Conservation (phyloP, 64 coral and sea anemone species). For the Actinia tenebrosa region DNA sequence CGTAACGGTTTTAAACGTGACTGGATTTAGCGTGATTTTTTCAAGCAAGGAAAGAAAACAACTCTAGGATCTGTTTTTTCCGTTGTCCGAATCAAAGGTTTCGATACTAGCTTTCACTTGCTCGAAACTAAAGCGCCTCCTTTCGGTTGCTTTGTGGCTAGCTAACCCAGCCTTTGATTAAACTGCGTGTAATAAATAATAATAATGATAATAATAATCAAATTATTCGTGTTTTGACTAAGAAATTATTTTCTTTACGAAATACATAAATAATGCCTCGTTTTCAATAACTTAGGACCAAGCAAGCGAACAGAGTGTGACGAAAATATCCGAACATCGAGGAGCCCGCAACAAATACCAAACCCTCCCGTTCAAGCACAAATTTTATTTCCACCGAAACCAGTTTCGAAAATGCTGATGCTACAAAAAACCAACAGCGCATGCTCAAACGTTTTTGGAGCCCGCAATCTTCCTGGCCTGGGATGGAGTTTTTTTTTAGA, state of each 20-base stretch:
- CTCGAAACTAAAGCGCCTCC: not conserved
- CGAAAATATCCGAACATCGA: not conserved
- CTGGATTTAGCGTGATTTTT: not conserved
- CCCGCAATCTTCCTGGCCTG: too few species aligned
- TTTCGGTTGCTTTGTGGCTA: not conserved
- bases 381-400: too few species aligned
- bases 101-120: too few species aligned
- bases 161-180: not conserved
- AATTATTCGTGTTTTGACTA: not conserved
- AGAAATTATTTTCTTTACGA: not conserved
- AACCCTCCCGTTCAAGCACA: too few species aligned
- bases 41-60: not conserved
- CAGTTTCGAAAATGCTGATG: too few species aligned
- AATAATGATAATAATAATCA: not conserved
- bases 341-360: too few species aligned
- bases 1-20: not conserved
- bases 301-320: not conserved
- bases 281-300: not conserved
- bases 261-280: not conserved
- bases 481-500: too few species aligned
- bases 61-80: too few species aligned
- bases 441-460: too few species aligned
- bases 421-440: too few species aligned
- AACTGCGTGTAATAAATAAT: not conserved
- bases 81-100: too few species aligned